These are phyloP conservation scores for Dilophus febrilis DNA, from an alignment of 2,888 invertebrate species.

Conservation along the genomic window DNA sequence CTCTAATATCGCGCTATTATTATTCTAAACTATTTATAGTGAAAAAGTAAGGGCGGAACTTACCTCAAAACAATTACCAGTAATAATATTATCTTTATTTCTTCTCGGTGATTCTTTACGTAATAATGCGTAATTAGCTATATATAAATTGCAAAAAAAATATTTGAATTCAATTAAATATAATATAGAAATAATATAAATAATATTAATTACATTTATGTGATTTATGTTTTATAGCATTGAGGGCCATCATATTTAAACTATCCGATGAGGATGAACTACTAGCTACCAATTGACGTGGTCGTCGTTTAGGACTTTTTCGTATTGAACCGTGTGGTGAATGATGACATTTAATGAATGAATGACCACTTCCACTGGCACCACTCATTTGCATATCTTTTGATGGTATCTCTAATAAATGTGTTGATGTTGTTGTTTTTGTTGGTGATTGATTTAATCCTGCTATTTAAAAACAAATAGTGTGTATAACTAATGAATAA, in stretches of 20 bases:
- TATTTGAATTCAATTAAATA: too few species aligned
- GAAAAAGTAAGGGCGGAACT: too few species aligned
- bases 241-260: slow-evolving; percentile 21
- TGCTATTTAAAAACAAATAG: neutral
- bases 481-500: too few species aligned
- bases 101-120: slow-evolving; percentile 37
- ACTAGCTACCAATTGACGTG: slow-evolving; percentile 34
- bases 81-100: too few species aligned
- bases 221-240: neutral
- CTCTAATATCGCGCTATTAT: too few species aligned
- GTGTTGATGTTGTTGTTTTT: slow-evolving; percentile 17
- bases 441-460: slow-evolving; percentile 17
- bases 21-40: too few species aligned
- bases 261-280: slow-evolving; percentile 45
- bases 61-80: too few species aligned
- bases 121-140: slow-evolving; percentile 33
- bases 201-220: slow-evolving; percentile 8
- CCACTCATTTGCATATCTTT: slow-evolving; percentile 22
- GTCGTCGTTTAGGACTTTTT: slow-evolving; percentile 40
- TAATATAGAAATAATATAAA: too few species aligned
- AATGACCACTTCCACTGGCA: slow-evolving; percentile 10
- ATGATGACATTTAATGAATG: slow-evolving; percentile 8
- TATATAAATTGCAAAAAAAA: slow-evolving; percentile 37
- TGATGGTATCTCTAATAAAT: slow-evolving; percentile 39
- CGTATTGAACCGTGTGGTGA: slow-evolving; percentile 26